Evolutionary conservation across 2,888 invertebrate genomes (phyloP), one percentile per base, ranked within the genome.

Genomic region (Synanthedon vespiformis): DNA sequence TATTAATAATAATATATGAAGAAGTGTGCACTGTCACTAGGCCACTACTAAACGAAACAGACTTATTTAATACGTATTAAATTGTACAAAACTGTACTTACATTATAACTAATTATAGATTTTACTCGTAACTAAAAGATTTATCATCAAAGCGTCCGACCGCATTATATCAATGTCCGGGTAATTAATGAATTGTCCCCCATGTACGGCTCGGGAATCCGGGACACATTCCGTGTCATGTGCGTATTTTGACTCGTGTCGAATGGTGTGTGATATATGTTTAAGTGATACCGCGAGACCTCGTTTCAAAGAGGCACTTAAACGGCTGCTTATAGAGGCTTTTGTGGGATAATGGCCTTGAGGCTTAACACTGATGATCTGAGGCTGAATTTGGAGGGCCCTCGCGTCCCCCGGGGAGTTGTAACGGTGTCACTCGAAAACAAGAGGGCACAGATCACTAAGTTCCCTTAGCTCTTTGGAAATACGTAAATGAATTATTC

Each of bases 251-350:
- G 44, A 13, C 14, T 14, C 44, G 13, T 14, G 34, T 44, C 13
- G 44, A 44, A 14, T 44, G 13, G 14, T 44, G 2, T 14, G 14
- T 44, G 44, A 44, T 44, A 44, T 44, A 44, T 44, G 44, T 44
- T 52, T 34, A 59, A 67, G 67, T 60, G 63, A 52, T 58, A 56
- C 64, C 67, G 53, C 52, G 40, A 51, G 65, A 59, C 66, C 65
- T 63, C 60, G 55, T 59, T 65, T 60, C 57, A 60, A 61, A 62
- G 60, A 62, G 64, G 63, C 60, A 62, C 69, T 68, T 64, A 62
- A 61, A 56, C 57, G 57, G 56, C 57, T 63, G 61, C 59, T 61
- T 63, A 58, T 60, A 59, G 58, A 68, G 60, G 62, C 65, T 68
- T 68, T 68, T 72, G 65, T 67, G 59, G 52, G 56, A 14, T 44